Evolutionary conservation across 2,113 vertebrate species (phyloP).

Genomic region (Hypomesus transpacificus): DNA sequence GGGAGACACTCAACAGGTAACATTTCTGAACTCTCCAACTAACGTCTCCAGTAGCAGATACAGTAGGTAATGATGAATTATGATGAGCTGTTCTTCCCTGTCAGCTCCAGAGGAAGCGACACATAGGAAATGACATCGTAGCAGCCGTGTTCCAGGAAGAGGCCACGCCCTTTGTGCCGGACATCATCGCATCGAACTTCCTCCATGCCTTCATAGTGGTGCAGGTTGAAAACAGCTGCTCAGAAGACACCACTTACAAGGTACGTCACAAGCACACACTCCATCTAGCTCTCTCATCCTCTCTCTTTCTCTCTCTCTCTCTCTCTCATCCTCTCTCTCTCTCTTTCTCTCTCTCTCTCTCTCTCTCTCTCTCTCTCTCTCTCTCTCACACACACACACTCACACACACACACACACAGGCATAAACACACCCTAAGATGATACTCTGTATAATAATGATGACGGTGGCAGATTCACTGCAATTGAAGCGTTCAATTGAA

Average conservation of each 20-base stretch:
- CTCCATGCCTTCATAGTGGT: slow-evolving; percentile 90
- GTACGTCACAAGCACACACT: slow-evolving; percentile 54
- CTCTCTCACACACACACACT: not conserved
- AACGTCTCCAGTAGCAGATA: not conserved
- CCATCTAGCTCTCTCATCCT: not conserved
- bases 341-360: too few species aligned
- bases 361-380: too few species aligned
- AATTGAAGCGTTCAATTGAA: not conserved
- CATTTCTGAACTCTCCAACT: not conserved
- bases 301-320: too few species aligned
- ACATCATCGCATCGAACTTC: slow-evolving; percentile 98
- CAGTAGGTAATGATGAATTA: not conserved
- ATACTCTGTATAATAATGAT: not conserved
- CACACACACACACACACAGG: not conserved
- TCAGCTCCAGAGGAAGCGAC: slow-evolving; percentile 93
- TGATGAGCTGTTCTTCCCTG: not conserved
- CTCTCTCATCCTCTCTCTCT: too few species aligned
- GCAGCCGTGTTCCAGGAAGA: slow-evolving; percentile 92
- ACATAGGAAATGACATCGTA: slow-evolving; percentile 96
- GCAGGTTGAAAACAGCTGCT: slow-evolving; percentile 75
- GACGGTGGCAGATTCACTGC: not conserved
- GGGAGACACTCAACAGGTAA: slow-evolving; percentile 90
- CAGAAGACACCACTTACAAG: slow-evolving; percentile 77
- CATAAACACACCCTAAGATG: not conserved
- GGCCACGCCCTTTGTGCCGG: slow-evolving; percentile 90